A percentile compares a stretch with the other conserved stretches of the same genome.
Conservation (phyloP, 2,888 invertebrate species). For the Apantesis nais region DNA sequence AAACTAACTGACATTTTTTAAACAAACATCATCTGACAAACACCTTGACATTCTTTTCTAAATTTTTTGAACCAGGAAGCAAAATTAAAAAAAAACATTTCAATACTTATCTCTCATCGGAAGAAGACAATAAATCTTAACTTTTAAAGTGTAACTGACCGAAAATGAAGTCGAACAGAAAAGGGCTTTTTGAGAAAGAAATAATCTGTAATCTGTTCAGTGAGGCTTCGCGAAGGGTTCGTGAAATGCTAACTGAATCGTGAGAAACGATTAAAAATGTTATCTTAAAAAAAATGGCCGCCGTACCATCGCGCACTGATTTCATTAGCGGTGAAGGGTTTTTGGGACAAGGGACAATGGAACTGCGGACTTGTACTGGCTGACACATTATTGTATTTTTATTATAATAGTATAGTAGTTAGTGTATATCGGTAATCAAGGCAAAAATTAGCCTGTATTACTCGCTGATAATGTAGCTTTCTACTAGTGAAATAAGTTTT, state of each 20-base stretch:
- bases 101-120: constrained; percentile 47
- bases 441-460: no score
- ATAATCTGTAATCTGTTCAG: constrained; percentile 64
- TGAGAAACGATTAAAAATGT: constrained; percentile 72
- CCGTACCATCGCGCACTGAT: constrained; percentile 55
- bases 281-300: constrained; percentile 73
- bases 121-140: constrained; percentile 50
- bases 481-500: no score
- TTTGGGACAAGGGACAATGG: constrained; percentile 30
- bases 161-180: constrained; percentile 61
- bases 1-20: no score
- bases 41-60: not conserved
- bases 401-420: no score
- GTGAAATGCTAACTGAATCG: constrained; percentile 61
- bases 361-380: not conserved
- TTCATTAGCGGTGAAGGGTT: constrained; percentile 54
- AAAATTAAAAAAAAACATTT: constrained; percentile 34
- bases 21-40: no score
- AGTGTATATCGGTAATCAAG: no score
- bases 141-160: constrained; percentile 53
- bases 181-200: constrained; percentile 58
- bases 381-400: not conserved
- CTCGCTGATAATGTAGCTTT: no score
- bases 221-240: constrained; percentile 54
- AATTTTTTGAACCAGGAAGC: constrained; percentile 22